Evolutionary conservation across 1,140 invertebrate genomes (phyloP).

Genomic region (Berghia stephanieae): DNA sequence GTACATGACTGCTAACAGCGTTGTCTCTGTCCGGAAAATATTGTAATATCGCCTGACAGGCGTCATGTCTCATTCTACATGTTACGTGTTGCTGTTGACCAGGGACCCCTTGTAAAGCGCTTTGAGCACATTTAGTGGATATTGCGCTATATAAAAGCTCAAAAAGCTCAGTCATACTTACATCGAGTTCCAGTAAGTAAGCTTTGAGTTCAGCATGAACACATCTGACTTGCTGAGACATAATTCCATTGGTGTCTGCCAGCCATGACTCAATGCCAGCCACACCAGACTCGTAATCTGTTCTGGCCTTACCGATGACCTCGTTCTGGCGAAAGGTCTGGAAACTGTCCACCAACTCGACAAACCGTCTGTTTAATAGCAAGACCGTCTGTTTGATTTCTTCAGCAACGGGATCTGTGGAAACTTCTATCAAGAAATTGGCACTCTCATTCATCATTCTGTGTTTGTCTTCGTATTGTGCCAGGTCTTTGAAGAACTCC

Average conservation of each 20-base stretch:
- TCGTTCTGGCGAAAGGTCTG: conserved; percentile 78
- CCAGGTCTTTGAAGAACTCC: conserved; percentile 82
- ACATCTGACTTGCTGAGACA: conserved; percentile 68
- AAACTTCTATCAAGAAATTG: conserved; percentile 88
- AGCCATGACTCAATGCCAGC: conserved; percentile 83
- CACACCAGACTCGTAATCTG: conserved; percentile 82
- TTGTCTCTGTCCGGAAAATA: too few species aligned
- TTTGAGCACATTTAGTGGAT: too few species aligned
- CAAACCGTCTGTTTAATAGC: conserved; percentile 80
- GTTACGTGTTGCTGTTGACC: too few species aligned
- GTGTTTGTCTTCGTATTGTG: conserved; percentile 88
- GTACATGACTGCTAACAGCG: too few species aligned
- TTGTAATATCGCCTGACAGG: too few species aligned
- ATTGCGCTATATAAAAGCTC: too few species aligned
- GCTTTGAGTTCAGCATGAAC: conserved; percentile 80
- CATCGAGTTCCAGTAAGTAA: conserved; percentile 82
- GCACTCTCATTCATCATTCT: conserved; percentile 84
- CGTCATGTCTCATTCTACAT: too few species aligned
- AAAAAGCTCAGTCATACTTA: conserved; percentile 45
- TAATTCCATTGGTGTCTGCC: conserved; percentile 75
- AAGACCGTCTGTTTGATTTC: conserved; percentile 81
- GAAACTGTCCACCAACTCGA: conserved; percentile 67
- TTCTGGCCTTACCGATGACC: conserved; percentile 82
- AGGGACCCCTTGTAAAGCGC: too few species aligned
- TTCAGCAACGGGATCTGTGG: conserved; percentile 79